Evolutionary conservation across 2,797 vertebrate genomes (phyloP).

Genomic region (Tachyglossus aculeatus): DNA sequence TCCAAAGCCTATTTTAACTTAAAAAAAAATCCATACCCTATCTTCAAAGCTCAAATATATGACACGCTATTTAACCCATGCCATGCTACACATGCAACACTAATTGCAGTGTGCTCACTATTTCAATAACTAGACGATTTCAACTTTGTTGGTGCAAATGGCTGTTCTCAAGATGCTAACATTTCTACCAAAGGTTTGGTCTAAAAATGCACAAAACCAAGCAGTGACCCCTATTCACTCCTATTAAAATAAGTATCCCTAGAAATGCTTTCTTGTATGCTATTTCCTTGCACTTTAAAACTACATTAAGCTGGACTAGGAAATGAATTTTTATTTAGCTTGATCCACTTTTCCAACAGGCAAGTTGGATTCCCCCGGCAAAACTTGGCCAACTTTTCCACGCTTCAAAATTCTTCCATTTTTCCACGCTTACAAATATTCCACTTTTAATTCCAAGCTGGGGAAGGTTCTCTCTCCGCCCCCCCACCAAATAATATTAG

Average conservation of each 20-base stretch:
- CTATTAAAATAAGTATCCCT: neutral
- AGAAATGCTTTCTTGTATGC: rapidly evolving
- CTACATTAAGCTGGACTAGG: neutral
- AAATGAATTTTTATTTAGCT: neutral
- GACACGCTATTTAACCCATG: no score
- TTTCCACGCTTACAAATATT: neutral
- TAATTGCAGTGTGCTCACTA: no score
- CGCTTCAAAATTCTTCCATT: neutral
- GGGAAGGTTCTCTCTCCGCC: no score
- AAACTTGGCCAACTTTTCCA: neutral
- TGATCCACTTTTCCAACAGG: neutral
- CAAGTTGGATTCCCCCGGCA: rapidly evolving
- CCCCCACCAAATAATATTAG: no score
- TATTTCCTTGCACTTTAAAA: neutral
- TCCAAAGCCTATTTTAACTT: no score
- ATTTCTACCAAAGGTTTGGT: neutral
- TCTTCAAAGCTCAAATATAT: no score
- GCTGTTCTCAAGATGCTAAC: no score
- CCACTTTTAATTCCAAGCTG: rapidly evolving
- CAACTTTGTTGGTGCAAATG: no score
- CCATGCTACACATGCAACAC: no score
- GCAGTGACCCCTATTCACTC: neutral
- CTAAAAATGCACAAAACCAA: neutral
- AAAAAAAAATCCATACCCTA: no score
- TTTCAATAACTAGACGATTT: no score